These are phyloP conservation scores for Coendou prehensilis DNA, from an alignment of 2,797 vertebrate genomes.

Conservation along the genomic window DNA sequence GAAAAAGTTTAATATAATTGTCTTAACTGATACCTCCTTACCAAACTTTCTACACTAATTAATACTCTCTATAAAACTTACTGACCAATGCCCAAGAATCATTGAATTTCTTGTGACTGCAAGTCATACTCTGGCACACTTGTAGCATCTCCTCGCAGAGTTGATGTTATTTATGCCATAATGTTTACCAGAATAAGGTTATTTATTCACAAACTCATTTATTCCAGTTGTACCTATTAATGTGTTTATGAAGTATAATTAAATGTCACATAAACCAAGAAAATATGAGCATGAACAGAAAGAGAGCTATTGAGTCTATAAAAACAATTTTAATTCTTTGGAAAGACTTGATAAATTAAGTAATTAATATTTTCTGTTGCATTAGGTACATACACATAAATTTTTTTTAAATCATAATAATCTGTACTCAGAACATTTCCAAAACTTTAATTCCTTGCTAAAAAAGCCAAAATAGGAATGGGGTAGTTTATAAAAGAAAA, in stretches of 20 bases:
- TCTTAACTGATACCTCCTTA: background rate
- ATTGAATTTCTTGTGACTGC: background rate
- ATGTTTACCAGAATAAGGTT: slow-evolving; percentile 36
- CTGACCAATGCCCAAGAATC: background rate
- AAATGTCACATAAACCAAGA: slow-evolving; percentile 64
- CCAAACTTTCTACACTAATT: slow-evolving; percentile 24
- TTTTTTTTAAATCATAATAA: slow-evolving; percentile 53
- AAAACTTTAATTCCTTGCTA: slow-evolving; percentile 61
- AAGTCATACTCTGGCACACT: background rate
- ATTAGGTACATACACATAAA: slow-evolving; percentile 28
- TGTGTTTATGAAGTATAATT: slow-evolving; percentile 70
- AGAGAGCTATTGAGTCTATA: slow-evolving; percentile 41
- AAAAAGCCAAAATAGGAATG: background rate
- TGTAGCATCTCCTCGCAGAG: background rate
- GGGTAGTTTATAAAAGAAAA: background rate
- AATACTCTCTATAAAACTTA: background rate
- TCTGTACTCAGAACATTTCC: slow-evolving; percentile 10
- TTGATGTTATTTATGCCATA: slow-evolving; percentile 46
- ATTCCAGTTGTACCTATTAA: slow-evolving; percentile 68
- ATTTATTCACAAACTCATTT: slow-evolving; percentile 72
- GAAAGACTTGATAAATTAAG: slow-evolving; percentile 59
- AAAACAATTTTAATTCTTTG: slow-evolving; percentile 73
- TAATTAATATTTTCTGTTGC: slow-evolving; percentile 67
- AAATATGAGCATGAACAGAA: slow-evolving; percentile 64
- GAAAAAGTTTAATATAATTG: background rate